Conservation (phyloP, 2,888 invertebrate genomes). For the Chalcosyrphus nemorum region DNA sequence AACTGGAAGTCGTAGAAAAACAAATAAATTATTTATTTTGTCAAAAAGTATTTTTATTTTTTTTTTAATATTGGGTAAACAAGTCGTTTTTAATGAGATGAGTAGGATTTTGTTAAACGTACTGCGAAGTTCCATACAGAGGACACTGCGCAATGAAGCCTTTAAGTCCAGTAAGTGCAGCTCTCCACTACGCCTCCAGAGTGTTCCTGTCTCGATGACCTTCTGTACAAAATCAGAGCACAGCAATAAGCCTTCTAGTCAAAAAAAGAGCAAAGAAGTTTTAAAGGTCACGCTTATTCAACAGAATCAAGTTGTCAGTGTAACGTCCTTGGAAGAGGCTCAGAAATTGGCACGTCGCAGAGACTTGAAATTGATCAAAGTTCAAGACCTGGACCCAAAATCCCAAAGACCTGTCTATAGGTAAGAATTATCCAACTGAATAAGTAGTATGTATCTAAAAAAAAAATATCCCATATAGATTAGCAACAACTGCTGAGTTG, state of each 20-base stretch:
- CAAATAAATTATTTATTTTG: slow-evolving; percentile 32
- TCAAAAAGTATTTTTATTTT: neutral
- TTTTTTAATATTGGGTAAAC: neutral
- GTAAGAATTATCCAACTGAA: slow-evolving; percentile 76
- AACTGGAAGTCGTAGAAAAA: neutral
- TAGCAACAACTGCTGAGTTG: slow-evolving; percentile 74
- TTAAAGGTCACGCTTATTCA: slow-evolving; percentile 86
- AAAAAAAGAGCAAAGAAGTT: slow-evolving; percentile 66
- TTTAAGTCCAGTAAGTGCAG: neutral
- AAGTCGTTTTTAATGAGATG: slow-evolving; percentile 33
- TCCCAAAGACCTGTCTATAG: slow-evolving; percentile 87
- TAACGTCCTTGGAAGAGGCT: slow-evolving; percentile 87
- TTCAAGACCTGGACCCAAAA: slow-evolving; percentile 87
- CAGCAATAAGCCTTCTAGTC: neutral
- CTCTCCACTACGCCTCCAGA: neutral
- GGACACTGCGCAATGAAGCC: slow-evolving; percentile 19
- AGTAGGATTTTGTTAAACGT: slow-evolving; percentile 33
- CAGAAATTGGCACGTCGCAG: slow-evolving; percentile 86
- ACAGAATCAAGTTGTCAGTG: slow-evolving; percentile 84
- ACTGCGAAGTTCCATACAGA: slow-evolving; percentile 30
- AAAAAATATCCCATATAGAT: slow-evolving; percentile 24
- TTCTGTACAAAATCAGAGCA: slow-evolving; percentile 18
- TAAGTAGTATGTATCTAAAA: neutral
- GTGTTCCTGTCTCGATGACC: neutral
- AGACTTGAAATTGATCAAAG: slow-evolving; percentile 87